phyloP scores from a whole-genome alignment of 2,888 invertebrate genomes.

The Drosophila parthenogenetica region DNA sequence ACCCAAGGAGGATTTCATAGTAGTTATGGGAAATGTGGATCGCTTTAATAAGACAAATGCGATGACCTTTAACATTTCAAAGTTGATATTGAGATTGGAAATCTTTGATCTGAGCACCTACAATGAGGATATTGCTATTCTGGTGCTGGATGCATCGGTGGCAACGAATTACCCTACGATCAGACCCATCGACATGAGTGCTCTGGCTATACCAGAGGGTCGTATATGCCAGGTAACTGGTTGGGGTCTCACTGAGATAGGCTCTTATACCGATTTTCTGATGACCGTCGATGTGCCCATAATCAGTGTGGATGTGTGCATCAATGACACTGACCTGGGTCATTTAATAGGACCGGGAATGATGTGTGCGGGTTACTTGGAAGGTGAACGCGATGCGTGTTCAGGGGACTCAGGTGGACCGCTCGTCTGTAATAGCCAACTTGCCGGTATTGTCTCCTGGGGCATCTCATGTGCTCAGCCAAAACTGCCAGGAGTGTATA shows the following conservation, averaged over 20 bases:
- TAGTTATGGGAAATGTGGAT: constrained; percentile 83
- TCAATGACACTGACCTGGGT: constrained; percentile 71
- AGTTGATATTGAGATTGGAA: constrained; percentile 57
- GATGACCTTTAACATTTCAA: constrained; percentile 66
- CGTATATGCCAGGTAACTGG: constrained; percentile 82
- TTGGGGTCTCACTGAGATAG: constrained; percentile 80
- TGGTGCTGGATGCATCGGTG: constrained; percentile 74
- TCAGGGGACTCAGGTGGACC: constrained; percentile 95
- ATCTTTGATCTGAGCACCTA: constrained; percentile 69
- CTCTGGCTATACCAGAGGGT: constrained; percentile 39
- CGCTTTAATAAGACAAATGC: constrained; percentile 75
- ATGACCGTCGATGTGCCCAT: constrained; percentile 78
- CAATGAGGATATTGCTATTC: constrained; percentile 78
- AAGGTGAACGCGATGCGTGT: constrained; percentile 92
- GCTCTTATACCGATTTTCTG: constrained; percentile 57
- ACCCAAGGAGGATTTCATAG: constrained; percentile 65
- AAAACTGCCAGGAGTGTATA: constrained; percentile 91
- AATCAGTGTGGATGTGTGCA: constrained; percentile 64
- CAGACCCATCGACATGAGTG: constrained; percentile 70
- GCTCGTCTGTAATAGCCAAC: constrained; percentile 87
- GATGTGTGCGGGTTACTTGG: constrained; percentile 90
- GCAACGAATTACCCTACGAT: constrained; percentile 78
- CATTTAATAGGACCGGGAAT: constrained; percentile 88
- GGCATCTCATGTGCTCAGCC: constrained; percentile 91
- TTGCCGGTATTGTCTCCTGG: constrained; percentile 93